Evolutionary conservation across 2,797 vertebrate genomes (phyloP).

Genomic region (Microctenopoma lineatum): DNA sequence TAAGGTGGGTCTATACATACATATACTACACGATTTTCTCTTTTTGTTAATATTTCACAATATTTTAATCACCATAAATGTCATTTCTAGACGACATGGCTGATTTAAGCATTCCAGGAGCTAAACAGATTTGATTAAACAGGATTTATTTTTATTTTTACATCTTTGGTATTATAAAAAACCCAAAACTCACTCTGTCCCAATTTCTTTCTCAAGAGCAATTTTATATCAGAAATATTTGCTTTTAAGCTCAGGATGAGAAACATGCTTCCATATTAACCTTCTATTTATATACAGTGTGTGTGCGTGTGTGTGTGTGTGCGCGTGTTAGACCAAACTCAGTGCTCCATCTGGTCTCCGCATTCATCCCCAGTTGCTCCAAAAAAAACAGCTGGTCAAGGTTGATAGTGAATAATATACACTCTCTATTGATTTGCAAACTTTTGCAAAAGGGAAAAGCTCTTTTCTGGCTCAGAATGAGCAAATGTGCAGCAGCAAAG

Average conservation of each 20-base stretch:
- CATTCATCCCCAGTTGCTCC: conserved; percentile 18
- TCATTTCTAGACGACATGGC: too few species aligned
- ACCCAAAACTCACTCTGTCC: not conserved
- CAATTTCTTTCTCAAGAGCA: not conserved
- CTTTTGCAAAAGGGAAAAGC: conserved; percentile 26
- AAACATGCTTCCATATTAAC: not conserved
- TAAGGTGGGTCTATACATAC: too few species aligned
- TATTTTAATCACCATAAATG: too few species aligned
- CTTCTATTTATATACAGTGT: conserved; percentile 6
- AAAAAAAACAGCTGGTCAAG: conserved; percentile 56
- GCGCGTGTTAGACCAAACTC: conserved; percentile 13
- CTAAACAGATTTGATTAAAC: not conserved
- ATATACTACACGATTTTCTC: too few species aligned
- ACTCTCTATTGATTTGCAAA: conserved; percentile 60
- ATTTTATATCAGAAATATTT: not conserved
- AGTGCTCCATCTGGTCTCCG: conserved; percentile 16
- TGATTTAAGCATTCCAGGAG: not conserved
- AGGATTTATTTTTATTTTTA: not conserved
- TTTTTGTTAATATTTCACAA: too few species aligned
- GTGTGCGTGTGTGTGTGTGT: conserved; percentile 1
- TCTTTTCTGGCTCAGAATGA: conserved; percentile 50
- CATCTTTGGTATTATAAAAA: too few species aligned
- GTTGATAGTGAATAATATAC: conserved; percentile 60
- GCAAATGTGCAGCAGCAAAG: conserved; percentile 38
- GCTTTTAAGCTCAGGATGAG: not conserved